phyloP scores from a whole-genome alignment of 2,888 invertebrate genomes.

The Therioaphis trifolii region DNA sequence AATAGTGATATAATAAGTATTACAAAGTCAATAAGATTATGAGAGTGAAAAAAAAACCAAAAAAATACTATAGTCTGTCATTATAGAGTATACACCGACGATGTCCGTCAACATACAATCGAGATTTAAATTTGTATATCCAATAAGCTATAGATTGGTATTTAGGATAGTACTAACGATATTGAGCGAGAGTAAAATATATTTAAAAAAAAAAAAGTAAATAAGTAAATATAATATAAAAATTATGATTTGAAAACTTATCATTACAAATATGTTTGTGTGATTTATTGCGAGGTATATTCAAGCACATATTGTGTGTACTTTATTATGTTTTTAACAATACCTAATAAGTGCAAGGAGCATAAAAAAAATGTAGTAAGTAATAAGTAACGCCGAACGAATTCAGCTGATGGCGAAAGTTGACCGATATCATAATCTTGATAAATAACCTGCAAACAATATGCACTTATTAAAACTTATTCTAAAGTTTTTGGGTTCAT shows the following conservation, averaged over 20 bases:
- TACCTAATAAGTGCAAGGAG: no score
- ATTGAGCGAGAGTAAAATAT: neutral
- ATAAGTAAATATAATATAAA: conserved; percentile 22
- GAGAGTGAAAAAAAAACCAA: no score
- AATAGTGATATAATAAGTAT: no score
- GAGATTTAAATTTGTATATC: neutral
- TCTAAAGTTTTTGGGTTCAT: neutral
- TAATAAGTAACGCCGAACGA: neutral
- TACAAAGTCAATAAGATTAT: no score
- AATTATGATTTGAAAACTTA: conserved; percentile 5
- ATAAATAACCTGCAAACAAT: neutral
- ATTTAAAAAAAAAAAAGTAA: neutral
- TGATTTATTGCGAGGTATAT: neutral
- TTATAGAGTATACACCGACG: neutral
- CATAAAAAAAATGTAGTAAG: neutral
- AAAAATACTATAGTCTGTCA: no score
- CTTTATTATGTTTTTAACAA: no score
- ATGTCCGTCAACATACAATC: neutral
- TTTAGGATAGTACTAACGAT: conserved; percentile 29
- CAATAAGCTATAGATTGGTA: neutral
- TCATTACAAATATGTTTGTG: neutral
- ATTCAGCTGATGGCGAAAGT: neutral
- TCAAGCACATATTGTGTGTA: no score
- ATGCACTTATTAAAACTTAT: neutral
- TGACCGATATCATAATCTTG: neutral